These are phyloP conservation scores for Nannospalax galili DNA, from an alignment of 2,113 vertebrate species.

Conservation along the genomic window DNA sequence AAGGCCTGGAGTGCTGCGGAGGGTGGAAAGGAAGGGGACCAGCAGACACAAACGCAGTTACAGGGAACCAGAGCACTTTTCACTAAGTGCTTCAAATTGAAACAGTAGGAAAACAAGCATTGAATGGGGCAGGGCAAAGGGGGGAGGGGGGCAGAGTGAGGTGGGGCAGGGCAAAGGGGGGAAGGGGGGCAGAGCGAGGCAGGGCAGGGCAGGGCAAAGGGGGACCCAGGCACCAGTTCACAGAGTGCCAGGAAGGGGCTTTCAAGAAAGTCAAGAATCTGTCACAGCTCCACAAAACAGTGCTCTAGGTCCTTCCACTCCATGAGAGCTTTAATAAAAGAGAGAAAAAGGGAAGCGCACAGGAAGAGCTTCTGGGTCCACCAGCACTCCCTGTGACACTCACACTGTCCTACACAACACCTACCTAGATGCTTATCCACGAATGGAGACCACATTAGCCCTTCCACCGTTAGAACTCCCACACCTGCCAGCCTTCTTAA, in stretches of 20 bases:
- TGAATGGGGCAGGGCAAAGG: background rate
- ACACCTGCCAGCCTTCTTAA: rapidly evolving
- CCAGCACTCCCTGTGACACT: background rate
- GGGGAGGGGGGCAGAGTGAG: background rate
- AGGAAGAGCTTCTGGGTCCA: rapidly evolving
- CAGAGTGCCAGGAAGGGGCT: too few relatives aligned
- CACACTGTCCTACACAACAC: background rate
- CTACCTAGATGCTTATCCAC: rapidly evolving
- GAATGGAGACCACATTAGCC: rapidly evolving
- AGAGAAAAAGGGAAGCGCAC: too few relatives aligned
- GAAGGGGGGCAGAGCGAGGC: too few relatives aligned
- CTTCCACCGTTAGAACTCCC: rapidly evolving
- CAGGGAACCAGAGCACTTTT: rapidly evolving
- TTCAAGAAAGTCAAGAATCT: background rate
- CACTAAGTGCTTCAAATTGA: background rate
- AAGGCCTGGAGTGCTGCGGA: rapidly evolving
- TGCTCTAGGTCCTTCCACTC: background rate
- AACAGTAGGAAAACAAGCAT: background rate
- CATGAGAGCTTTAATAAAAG: background rate
- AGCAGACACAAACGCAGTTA: background rate
- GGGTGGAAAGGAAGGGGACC: background rate
- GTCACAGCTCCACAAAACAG: too few relatives aligned
- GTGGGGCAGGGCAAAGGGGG: too few relatives aligned
- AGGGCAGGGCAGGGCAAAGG: too few relatives aligned
- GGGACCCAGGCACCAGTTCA: background rate